Conservation (phyloP, 2,113 vertebrate genomes). For the Campylomormyrus tamandua region DNA sequence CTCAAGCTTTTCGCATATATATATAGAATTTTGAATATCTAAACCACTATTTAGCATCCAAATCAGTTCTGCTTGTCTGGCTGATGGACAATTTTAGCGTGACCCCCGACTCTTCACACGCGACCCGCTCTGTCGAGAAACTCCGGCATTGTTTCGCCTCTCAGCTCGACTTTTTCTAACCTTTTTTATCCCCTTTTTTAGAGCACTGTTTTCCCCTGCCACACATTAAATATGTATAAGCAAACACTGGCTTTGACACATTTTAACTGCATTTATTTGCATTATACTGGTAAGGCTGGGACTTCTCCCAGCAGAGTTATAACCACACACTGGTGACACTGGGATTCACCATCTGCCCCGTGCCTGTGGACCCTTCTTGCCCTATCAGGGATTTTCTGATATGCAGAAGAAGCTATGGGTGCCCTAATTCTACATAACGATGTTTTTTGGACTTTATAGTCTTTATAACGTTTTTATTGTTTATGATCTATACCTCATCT, state of each 20-base stretch:
- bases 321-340: conserved; percentile 58
- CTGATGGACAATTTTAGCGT: conserved; percentile 99
- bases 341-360: not conserved
- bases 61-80: conserved; percentile 99
- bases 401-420: not conserved
- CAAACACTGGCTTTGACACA: conserved; percentile 62
- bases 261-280: conserved; percentile 70
- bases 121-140: conserved; percentile 96
- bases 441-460: not conserved
- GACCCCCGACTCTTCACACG: conserved; percentile 84
- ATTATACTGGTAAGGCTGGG: conserved; percentile 58
- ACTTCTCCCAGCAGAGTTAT: conserved; percentile 57
- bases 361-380: not conserved
- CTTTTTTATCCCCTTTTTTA: conserved; percentile 48
- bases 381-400: not conserved
- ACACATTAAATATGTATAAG: conserved; percentile 69
- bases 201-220: conserved; percentile 62
- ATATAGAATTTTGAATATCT: conserved; percentile 95
- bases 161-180: conserved; percentile 69
- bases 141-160: conserved; percentile 90
- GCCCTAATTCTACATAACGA: not conserved
- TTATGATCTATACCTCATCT: not conserved
- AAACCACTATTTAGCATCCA: conserved; percentile 96
- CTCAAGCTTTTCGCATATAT: conserved; percentile 92
- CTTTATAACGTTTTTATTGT: not conserved